Base-by-base conservation (phyloP, 1,140 invertebrate species). In the Pygmarrhopalites habei region DNA sequence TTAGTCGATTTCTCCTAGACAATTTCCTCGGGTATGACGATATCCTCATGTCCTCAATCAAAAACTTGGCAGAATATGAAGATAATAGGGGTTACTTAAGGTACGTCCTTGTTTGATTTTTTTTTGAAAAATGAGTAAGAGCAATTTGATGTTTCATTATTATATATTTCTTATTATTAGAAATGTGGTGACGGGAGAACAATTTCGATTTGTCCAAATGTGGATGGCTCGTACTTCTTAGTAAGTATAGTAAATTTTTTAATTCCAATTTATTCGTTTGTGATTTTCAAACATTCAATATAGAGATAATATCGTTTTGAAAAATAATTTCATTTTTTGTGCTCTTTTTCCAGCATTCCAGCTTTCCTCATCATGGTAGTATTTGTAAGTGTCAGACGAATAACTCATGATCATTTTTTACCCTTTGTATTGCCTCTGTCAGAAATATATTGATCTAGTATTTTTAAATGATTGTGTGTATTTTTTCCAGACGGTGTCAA, bases 111-210 rank as follows among this genome's bases (percentile, higher is more conserved):
- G 5, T 35, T 35, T 35, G 32, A 5, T 35, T 35, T 7, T 35
- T 35, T 7, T 15, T 35, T 35, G 5, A 7, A 35, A 35, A 35
- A 15, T 35, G 15, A 35, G 32, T 15, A 44, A 7, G 25, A 12
- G n/a, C 17, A 41, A 41, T 59, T 49, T 44, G 3, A 46, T 44
- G 4, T n/a, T n/a, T n/a, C n/a, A n/a, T n/a, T n/a, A n/a, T 59
- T 29, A 25, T 55, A 4, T 28, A 1, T 15, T 65, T 69, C 68
- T 67, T 61, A 80, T 80, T 29, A 12, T 46, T 71, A 90, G 95
- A 72, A 98, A 98, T 79, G 92, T 98, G 43, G 89, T 97, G 35
- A 96, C 92, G 23, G 94, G 95, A n/a, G 95, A 98, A 74, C 94
- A 98, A 76, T 99, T 96, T 77, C 85, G 95, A 65, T 99, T 99